phyloP scores from a whole-genome alignment of 2,888 invertebrate species.

The Nebria salina region DNA sequence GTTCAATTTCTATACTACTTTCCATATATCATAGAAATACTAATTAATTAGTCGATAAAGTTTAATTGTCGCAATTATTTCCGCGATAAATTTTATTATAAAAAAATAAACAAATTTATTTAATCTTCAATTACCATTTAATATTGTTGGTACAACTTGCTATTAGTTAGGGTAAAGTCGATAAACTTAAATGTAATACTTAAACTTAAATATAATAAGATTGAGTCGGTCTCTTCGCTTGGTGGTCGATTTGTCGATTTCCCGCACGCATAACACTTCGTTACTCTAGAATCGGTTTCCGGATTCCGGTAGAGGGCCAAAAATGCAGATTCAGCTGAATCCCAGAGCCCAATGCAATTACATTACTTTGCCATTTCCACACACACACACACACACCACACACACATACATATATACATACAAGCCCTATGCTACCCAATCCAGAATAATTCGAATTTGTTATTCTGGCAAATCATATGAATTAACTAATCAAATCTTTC shows the following conservation, averaged over 20 bases:
- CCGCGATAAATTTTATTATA: no score
- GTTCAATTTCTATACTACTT: no score
- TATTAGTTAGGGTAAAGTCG: no score
- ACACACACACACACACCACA: background rate
- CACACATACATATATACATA: background rate
- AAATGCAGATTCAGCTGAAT: constrained; percentile 17
- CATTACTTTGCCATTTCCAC: background rate
- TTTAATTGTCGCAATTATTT: no score
- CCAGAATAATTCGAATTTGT: background rate
- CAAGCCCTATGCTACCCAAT: background rate
- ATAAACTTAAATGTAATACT: no score
- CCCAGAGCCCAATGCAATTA: background rate
- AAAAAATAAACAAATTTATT: no score
- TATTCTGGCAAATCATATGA: background rate
- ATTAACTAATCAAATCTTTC: background rate
- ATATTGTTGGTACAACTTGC: no score
- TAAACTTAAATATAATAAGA: background rate
- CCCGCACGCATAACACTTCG: background rate
- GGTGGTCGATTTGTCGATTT: background rate
- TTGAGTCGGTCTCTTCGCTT: background rate
- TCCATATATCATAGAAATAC: no score
- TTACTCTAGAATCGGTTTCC: constrained; percentile 1
- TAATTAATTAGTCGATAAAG: no score
- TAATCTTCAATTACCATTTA: no score
- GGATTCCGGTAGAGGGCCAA: background rate